phyloP scores from a whole-genome alignment of 2,797 vertebrate species.

The Delichon dasypus region DNA sequence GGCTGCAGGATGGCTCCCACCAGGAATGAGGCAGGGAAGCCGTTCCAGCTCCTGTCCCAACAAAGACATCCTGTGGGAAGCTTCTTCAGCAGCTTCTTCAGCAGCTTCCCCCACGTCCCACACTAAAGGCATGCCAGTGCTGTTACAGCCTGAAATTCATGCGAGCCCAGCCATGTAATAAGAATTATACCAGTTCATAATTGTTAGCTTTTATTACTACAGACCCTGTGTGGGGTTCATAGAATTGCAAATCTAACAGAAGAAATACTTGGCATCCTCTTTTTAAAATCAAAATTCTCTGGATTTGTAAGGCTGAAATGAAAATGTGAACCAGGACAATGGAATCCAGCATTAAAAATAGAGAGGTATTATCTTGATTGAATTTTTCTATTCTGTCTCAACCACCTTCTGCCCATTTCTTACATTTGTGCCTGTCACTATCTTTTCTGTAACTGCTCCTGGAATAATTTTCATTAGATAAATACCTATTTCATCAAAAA shows the following conservation, averaged over 20 bases:
- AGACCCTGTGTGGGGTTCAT: not conserved
- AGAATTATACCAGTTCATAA: not conserved
- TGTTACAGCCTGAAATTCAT: not conserved
- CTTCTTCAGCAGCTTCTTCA: not conserved
- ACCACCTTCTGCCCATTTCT: not conserved
- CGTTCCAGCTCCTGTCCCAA: not conserved
- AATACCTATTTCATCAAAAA: not conserved
- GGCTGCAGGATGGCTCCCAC: not conserved
- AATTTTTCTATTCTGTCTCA: conserved; percentile 19
- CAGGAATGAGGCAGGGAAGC: not conserved
- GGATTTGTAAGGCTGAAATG: not conserved
- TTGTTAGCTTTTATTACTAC: conserved; percentile 11
- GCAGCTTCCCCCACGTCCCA: not conserved
- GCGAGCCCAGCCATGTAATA: not conserved
- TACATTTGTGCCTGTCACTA: not conserved
- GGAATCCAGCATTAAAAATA: not conserved
- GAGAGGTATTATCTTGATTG: not conserved
- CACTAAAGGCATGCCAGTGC: not conserved
- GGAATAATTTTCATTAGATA: not conserved
- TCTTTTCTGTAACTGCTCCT: not conserved
- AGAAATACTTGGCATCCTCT: not conserved
- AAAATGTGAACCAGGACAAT: not conserved
- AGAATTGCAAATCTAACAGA: conserved; percentile 4
- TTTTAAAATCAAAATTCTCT: not conserved
- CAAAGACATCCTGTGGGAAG: not conserved